phyloP scores from a whole-genome alignment of 2,113 vertebrate genomes.

The Cryptotis parvus region DNA sequence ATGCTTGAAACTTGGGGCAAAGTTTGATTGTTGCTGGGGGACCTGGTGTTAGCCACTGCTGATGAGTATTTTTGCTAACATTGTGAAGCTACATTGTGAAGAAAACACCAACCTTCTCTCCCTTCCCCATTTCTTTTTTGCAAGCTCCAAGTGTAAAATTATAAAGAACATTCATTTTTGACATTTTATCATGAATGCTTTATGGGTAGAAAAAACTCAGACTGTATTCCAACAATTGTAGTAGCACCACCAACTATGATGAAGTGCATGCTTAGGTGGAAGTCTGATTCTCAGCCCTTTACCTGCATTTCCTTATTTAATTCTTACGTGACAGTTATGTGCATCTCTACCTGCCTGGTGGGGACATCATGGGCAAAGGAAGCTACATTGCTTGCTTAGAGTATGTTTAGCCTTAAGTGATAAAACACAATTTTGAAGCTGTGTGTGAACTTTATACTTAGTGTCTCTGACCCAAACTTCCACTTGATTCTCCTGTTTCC shows the following conservation, averaged over 20 bases:
- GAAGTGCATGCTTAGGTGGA: neutral
- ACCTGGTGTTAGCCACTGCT: neutral
- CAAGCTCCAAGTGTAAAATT: too few relatives aligned
- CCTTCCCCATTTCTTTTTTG: neutral
- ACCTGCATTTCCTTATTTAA: neutral
- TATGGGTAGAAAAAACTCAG: neutral
- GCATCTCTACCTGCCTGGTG: slow-evolving; percentile 9
- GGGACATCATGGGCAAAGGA: slow-evolving; percentile 29
- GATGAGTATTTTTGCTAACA: neutral
- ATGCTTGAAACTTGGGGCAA: neutral
- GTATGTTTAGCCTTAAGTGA: neutral
- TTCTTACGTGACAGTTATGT: neutral
- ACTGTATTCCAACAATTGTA: neutral
- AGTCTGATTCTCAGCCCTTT: neutral
- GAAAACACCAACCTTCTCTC: neutral
- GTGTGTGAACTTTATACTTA: neutral
- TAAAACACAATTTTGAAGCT: neutral
- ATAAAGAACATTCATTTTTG: neutral
- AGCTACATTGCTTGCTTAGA: neutral
- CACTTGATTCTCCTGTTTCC: neutral
- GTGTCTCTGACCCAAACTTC: neutral
- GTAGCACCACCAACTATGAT: neutral
- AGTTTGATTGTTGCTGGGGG: neutral
- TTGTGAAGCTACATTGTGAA: neutral
- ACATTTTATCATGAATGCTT: neutral